phyloP scores from a whole-genome alignment of 2,888 invertebrate species.

The Lithophane leautieri region DNA sequence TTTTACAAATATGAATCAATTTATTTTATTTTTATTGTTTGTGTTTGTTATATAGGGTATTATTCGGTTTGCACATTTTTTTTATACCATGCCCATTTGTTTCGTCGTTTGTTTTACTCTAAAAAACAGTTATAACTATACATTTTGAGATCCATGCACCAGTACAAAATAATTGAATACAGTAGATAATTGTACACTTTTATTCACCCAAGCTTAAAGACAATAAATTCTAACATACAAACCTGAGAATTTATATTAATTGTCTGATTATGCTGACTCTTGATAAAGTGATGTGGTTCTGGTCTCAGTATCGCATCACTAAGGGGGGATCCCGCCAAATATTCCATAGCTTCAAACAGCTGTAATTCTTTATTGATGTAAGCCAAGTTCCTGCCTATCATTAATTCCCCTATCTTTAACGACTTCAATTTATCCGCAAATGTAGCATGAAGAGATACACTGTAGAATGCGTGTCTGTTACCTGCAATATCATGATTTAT shows the following conservation, averaged over 20 bases:
- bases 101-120: background rate
- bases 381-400: slow-evolving; percentile 76
- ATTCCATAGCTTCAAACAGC: slow-evolving; percentile 91
- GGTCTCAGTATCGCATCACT: slow-evolving; percentile 91
- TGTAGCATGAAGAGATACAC: slow-evolving; percentile 80
- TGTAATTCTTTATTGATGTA: slow-evolving; percentile 88
- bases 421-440: slow-evolving; percentile 80
- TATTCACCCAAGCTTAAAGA: background rate
- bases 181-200: background rate
- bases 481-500: slow-evolving; percentile 73
- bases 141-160: background rate
- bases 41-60: too few relatives aligned
- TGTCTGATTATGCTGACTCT: slow-evolving; percentile 51
- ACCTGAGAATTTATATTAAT: slow-evolving; percentile 78
- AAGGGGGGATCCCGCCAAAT: slow-evolving; percentile 91
- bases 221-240: slow-evolving; percentile 46
- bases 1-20: background rate
- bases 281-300: slow-evolving; percentile 82
- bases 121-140: background rate
- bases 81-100: background rate
- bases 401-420: slow-evolving; percentile 78
- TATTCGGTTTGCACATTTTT: too few relatives aligned
- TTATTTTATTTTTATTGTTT: background rate
- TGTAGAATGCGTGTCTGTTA: slow-evolving; percentile 80
- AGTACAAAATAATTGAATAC: background rate